A percentile compares a stretch with the other conserved stretches of the same genome.
Conservation (phyloP, 2,797 vertebrate genomes). For the Lepus oiostolus region DNA sequence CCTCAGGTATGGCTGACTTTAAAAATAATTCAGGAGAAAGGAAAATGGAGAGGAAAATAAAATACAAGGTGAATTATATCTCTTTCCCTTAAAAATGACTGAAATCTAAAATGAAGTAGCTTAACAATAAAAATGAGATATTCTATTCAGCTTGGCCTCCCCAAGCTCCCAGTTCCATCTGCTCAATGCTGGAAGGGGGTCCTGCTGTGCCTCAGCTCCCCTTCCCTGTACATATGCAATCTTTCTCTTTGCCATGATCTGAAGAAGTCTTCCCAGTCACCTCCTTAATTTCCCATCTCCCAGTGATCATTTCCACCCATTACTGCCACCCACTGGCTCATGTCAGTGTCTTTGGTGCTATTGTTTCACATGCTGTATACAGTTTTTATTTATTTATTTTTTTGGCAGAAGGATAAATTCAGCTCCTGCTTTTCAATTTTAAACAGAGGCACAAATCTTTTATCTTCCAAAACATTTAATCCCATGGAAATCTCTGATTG, state of each 20-base stretch:
- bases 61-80: background rate
- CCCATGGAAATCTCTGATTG: background rate
- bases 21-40: conserved; percentile 32
- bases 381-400: background rate
- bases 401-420: background rate
- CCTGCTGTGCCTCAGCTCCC: too few relatives aligned
- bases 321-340: background rate
- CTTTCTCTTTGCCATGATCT: background rate
- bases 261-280: accelerated
- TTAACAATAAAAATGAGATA: conserved; percentile 14
- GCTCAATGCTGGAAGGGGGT: background rate
- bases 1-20: background rate
- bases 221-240: background rate
- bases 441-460: background rate
- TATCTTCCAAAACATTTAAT: background rate
- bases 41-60: conserved; percentile 1
- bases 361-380: background rate
- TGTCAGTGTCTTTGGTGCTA: background rate
- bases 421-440: background rate
- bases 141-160: background rate
- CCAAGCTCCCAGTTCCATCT: background rate
- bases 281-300: background rate
- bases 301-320: background rate
- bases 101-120: conserved; percentile 30
- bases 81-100: conserved; percentile 4